These are phyloP conservation scores for Geodia barretti DNA, from an alignment of 37 sponge, comb jelly and placozoan genomes.

Conservation along the genomic window DNA sequence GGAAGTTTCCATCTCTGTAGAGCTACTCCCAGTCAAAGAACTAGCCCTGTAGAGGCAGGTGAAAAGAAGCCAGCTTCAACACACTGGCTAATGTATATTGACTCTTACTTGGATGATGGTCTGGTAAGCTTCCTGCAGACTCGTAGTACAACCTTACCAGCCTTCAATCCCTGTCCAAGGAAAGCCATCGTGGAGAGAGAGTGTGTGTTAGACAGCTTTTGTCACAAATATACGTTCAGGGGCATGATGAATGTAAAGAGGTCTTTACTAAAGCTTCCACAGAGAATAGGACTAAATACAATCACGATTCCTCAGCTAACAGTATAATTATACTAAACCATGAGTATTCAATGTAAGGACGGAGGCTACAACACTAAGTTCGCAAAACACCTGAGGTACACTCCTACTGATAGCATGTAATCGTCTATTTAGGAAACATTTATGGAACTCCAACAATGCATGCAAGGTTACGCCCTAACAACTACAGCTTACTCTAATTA, in stretches of 20 bases:
- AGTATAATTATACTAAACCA: not conserved
- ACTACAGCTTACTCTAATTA: constrained; percentile 55
- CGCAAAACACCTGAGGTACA: no score
- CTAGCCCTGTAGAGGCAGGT: not conserved
- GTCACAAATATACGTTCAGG: no score
- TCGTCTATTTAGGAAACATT: not conserved
- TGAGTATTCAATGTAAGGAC: no score
- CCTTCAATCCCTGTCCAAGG: not conserved
- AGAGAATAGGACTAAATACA: not conserved
- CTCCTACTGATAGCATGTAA: not conserved
- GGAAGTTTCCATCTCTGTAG: no score
- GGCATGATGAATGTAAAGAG: no score
- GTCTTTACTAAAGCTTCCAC: no score
- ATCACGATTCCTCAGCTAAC: not conserved
- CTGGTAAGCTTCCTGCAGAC: not conserved
- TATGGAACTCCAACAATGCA: no score
- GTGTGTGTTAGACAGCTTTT: no score
- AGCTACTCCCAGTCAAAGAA: no score
- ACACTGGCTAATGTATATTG: not conserved
- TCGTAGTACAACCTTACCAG: not conserved
- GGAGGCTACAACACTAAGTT: no score
- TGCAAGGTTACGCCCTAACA: not conserved
- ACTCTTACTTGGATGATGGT: not conserved
- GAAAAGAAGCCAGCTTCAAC: not conserved
- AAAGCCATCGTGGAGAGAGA: no score